Conservation (phyloP, 2,888 invertebrate species). For the Mythimna ferrago region DNA sequence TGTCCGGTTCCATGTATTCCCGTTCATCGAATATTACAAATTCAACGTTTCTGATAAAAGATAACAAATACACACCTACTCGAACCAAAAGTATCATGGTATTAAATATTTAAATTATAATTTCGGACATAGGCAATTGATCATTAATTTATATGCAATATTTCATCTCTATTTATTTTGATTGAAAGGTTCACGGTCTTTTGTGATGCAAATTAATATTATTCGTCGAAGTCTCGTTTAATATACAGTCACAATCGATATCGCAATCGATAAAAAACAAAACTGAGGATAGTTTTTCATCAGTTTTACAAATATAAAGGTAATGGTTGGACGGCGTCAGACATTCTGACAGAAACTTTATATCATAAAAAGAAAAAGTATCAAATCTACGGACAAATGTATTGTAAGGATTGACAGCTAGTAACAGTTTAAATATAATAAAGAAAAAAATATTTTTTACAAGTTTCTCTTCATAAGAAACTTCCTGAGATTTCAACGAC, state of each 20-base stretch:
- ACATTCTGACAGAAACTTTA: neutral
- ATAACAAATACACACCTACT: neutral
- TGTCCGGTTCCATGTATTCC: no score
- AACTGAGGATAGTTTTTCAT: constrained; percentile 2
- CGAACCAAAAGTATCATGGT: neutral
- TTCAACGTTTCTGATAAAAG: neutral
- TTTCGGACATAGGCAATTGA: constrained; percentile 2
- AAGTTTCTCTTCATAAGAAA: no score
- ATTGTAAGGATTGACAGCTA: no score
- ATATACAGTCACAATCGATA: constrained; percentile 5
- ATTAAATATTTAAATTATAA: constrained; percentile 10
- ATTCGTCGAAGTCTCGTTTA: constrained; percentile 12
- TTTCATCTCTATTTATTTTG: constrained; percentile 14
- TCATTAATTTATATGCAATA: constrained; percentile 25
- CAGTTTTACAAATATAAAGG: no score
- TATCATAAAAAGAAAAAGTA: no score
- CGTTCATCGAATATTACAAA: no score
- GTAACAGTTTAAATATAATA: no score
- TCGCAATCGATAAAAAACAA: constrained; percentile 10
- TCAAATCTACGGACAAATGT: no score
- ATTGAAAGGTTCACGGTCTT: constrained; percentile 25
- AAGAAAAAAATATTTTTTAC: no score
- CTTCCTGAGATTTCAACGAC: no score
- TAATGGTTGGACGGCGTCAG: no score
- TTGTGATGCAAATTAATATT: constrained; percentile 34